Evolutionary conservation across 2,797 vertebrate genomes (phyloP), one percentile per base, ranked within the genome.

Genomic region (Danionella dracula): DNA sequence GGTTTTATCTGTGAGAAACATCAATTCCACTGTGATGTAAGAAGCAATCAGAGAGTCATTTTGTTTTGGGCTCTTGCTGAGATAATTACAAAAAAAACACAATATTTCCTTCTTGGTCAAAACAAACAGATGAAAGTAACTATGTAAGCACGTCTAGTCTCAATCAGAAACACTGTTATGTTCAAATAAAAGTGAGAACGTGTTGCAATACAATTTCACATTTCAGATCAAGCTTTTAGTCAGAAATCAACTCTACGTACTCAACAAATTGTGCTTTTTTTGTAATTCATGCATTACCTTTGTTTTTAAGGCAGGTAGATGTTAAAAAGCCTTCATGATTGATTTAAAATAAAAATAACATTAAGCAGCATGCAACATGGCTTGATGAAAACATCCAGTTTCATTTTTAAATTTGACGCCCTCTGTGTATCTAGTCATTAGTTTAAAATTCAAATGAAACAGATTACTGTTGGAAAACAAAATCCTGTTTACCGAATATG

Each of bases 1-100:
- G 20, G 38, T 59, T 78, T 82, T 77, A 72, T 70, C 74, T 82
- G 68, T 67, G 63, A 29, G 15, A 72, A 73, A 79, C 69, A 68
- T 71, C 69, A 45, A 68, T 77, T 72, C 70, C 66, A 38, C 68
- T 67, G 68, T 76, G 73, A 72, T 78, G 66, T 59, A 68, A 74
- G 75, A 72, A 54, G 61, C 51, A 78, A 78, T 79, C 67, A 29
- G 57, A 77, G 68, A 67, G 77, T 66, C 55, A 16, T 73, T 68
- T 73, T 73, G 62, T 66, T 68, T 56, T 50, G 67, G 65, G 58
- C 71, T 75, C 73, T 79, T 61, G 78, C 76, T 68, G 82, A 76
- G 80, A 79, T 84, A 78, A 84, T 79, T 82, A 76, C 77, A 40
- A 65, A 65, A 65, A 65, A 45, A 40, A 65, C 64, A 66, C 38